A percentile compares a stretch with the other conserved stretches of the same genome.
These are phyloP conservation scores for Cyclina sinensis DNA, from an alignment of 1,140 invertebrate species.

Conservation along the genomic window DNA sequence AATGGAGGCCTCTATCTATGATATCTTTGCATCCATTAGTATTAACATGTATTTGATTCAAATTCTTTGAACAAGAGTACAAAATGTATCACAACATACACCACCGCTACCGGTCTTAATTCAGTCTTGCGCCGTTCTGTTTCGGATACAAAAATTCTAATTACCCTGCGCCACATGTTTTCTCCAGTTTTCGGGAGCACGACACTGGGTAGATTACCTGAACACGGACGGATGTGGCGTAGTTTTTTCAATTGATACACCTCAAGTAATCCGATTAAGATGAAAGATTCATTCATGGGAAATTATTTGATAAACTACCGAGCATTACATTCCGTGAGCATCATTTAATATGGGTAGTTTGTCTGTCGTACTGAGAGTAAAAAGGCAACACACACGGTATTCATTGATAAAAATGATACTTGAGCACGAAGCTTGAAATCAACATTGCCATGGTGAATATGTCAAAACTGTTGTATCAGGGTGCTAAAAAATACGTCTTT, in stretches of 20 bases:
- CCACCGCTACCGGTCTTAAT: background rate
- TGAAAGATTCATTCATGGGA: constrained; percentile 36
- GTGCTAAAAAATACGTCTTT: no score
- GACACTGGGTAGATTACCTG: background rate
- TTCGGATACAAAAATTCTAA: background rate
- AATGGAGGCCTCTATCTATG: constrained; percentile 18
- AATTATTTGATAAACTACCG: constrained; percentile 23
- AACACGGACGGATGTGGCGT: background rate
- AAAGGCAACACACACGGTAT: background rate
- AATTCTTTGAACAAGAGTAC: background rate
- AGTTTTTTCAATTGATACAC: constrained; percentile 5
- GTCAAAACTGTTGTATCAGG: background rate
- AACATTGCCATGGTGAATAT: background rate
- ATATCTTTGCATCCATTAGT: constrained; percentile 22
- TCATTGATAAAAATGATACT: background rate
- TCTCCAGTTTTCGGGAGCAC: background rate
- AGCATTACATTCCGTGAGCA: constrained; percentile 32
- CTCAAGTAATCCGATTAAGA: constrained; percentile 23
- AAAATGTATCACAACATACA: background rate
- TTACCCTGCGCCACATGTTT: constrained; percentile 12
- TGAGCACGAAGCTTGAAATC: background rate
- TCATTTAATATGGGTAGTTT: background rate
- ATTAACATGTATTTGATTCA: constrained; percentile 35
- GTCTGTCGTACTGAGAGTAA: constrained; percentile 6
- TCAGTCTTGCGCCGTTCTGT: background rate